Base-by-base conservation (phyloP, 1,140 invertebrate species). In the Varroa destructor region DNA sequence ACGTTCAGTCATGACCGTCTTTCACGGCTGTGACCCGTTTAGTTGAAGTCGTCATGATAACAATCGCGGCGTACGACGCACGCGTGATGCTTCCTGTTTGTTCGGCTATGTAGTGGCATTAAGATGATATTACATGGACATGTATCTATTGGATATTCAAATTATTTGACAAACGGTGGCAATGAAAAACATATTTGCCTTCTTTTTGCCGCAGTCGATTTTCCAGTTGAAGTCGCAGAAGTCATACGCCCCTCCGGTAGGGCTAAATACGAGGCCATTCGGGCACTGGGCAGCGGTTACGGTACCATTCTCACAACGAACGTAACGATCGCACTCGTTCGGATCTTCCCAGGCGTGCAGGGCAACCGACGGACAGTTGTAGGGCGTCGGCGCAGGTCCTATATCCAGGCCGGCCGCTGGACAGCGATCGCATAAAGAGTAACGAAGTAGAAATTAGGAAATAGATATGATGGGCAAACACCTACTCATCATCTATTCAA, bases 201-300 rank as follows among this genome's bases (percentile, higher is more conserved):
- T 91, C 87, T 77, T 86, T 86, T 77, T 88, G n/a, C 87, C 89
- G 77, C 91, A 94, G 73, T 93, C 83, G 0, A 91, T 90, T 40
- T 87, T 90, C 91, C 91, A 94, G 80, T 91, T 83, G 81, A 93
- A 94, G 81, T 91, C 92, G 84, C 92, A 95, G 81, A 93, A 89
- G 77, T 93, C 87, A 81, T 93, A 87, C 0, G 91, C 87, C 1
- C 85, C 85, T 1, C 90, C 90, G 76, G 90, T 89, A 55, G 91
- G 90, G 76, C 92, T 90, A 77, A 90, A 94, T 1, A 94, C 82
- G 12, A 95, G 83, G 36, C 92, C 92, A 78, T 95, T 94, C 76
- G 91, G 91, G 77, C 91, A 95, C 25, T 86, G 87, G 79, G 93
- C 91, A 74, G 91, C 84, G 1, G 88, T 91, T 75, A 93, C 79